Base-by-base conservation (phyloP, 2,888 invertebrate genomes). In the Mycogona germanica region DNA sequence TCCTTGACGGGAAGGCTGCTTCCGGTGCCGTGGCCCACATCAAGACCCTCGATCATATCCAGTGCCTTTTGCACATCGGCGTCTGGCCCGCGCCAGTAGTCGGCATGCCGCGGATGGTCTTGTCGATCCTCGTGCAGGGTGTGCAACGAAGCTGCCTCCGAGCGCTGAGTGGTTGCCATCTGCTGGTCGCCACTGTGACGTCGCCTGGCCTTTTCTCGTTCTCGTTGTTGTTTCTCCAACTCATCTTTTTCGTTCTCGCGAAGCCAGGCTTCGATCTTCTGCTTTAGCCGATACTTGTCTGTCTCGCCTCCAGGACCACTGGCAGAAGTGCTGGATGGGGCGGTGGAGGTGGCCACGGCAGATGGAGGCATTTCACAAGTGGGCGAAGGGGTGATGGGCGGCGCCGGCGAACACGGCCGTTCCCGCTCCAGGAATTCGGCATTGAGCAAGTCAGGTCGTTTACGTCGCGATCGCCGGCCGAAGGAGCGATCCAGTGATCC, bases 201-300 rank as follows among this genome's bases (percentile, higher is more conserved):
- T 14, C 23, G 28, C 23, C 30, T 42, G 12, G 29, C 29, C n/a
- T 41, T 30, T 12, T 51, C 44, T 30, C 30, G 42, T 14, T 51
- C 29, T 32, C 29, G 19, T 2, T 58, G 58, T 38, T 60, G 57
- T 23, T 60, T 38, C 19, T 54, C 44, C 37, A 57, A 35, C 41
- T 57, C 87, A 66, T 81, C 85, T 65, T 80, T 81, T 67, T 87
- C 87, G 72, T 86, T 87, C 55, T 87, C 86, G 61, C 87, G 81
- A 58, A 91, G 73, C 91, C 91, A 91, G 5, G 86, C 86, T 70
- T 91, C 88, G 65, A 91, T 89, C 69, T 89, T 88, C 68, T 87
- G 85, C 47, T 84, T 76, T 49, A 25, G 56, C 55, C 14, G 29
- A 29, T 55, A 57, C 6, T 49, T 50, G 19, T 55, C 52, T 9